phyloP scores from a whole-genome alignment of 2,888 invertebrate genomes.

The Dryomyza anilis region DNA sequence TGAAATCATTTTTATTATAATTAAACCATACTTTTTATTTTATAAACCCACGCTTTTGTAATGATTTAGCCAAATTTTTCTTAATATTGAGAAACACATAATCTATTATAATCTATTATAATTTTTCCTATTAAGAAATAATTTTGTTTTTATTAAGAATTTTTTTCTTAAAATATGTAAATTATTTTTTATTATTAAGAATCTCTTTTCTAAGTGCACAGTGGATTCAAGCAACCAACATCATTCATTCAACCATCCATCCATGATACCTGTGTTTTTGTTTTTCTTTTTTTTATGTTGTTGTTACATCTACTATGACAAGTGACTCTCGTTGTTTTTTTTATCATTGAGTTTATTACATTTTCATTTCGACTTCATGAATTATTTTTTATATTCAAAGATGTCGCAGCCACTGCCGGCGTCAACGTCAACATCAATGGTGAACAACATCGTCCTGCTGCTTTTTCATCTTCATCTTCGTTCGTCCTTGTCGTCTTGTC shows the following conservation, averaged over 20 bases:
- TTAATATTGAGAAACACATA: too few relatives aligned
- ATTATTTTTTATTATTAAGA: too few relatives aligned
- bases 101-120: too few relatives aligned
- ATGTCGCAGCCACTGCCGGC: neutral
- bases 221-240: too few relatives aligned
- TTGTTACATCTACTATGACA: neutral
- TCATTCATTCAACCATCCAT: neutral
- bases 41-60: too few relatives aligned
- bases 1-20: too few relatives aligned
- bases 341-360: slow-evolving; percentile 22
- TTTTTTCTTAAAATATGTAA: too few relatives aligned
- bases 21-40: too few relatives aligned
- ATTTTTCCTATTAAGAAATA: too few relatives aligned
- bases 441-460: neutral
- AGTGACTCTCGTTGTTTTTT: slow-evolving; percentile 11
- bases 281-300: neutral
- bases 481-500: neutral
- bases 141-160: too few relatives aligned
- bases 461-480: neutral
- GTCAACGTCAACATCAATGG: neutral
- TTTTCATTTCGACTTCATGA: slow-evolving; percentile 22
- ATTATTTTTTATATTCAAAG: slow-evolving; percentile 11
- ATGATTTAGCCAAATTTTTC: too few relatives aligned
- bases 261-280: slow-evolving; percentile 5
- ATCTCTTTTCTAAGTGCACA: too few relatives aligned